A percentile compares a stretch with the other conserved stretches of the same genome.
phyloP scores from a whole-genome alignment of 1,140 invertebrate genomes.

The Colletes gigas region DNA sequence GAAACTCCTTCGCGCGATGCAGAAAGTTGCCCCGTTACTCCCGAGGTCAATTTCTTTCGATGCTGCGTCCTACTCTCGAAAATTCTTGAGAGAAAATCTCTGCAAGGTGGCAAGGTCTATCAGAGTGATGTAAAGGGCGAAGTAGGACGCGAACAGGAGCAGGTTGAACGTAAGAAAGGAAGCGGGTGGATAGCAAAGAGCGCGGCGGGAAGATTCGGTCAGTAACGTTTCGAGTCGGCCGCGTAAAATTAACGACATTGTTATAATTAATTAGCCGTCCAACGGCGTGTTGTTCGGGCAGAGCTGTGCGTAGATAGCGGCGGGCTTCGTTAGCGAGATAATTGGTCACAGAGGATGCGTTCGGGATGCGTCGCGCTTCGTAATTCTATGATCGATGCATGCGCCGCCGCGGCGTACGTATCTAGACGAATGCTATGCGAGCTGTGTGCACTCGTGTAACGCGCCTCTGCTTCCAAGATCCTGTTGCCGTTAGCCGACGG shows the following conservation, averaged over 20 bases:
- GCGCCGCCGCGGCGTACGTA: background rate
- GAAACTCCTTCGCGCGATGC: too few relatives aligned
- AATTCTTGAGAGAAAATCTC: too few relatives aligned
- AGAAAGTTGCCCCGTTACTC: too few relatives aligned
- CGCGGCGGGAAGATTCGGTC: slow-evolving; percentile 67
- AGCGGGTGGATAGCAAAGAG: background rate
- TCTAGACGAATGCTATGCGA: background rate
- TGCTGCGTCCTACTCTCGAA: too few relatives aligned
- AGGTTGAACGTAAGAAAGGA: background rate
- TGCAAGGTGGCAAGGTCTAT: too few relatives aligned
- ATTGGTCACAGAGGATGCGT: slow-evolving; percentile 81
- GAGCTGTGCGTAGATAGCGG: slow-evolving; percentile 58
- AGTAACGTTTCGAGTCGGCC: slow-evolving; percentile 78
- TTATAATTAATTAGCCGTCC: slow-evolving; percentile 79
- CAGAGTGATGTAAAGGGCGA: too few relatives aligned
- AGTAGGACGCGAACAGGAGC: too few relatives aligned
- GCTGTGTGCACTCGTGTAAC: background rate
- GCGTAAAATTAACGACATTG: slow-evolving; percentile 81
- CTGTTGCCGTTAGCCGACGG: slow-evolving; percentile 19
- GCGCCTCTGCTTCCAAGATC: slow-evolving; percentile 1
- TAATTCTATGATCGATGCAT: slow-evolving; percentile 73
- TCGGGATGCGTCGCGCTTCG: slow-evolving; percentile 74
- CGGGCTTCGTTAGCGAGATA: slow-evolving; percentile 79
- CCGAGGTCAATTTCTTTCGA: too few relatives aligned
- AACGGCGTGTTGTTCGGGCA: slow-evolving; percentile 51